Evolutionary conservation across 1,140 invertebrate genomes (phyloP), one percentile per base, ranked within the genome.

Genomic region (Lepidurus arcticus): DNA sequence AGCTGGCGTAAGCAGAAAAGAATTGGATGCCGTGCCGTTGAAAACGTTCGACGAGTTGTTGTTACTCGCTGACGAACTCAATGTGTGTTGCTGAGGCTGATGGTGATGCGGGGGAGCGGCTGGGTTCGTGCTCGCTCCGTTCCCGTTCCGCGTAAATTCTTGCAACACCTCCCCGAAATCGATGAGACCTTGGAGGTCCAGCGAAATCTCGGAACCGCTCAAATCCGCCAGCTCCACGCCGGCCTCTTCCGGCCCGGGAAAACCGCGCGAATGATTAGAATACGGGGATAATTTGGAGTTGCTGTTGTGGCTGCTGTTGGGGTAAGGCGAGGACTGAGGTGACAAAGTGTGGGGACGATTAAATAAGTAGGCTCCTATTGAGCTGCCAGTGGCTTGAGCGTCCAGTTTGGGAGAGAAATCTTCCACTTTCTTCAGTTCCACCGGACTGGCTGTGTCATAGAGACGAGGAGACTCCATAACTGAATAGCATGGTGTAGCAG

Each of bases 111-210:
- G 76, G 80, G 84, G 82, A 42, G 53, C 74, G 82, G 86, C 43
- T 88, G 82, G 78, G 13, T 34, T 73, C 87, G 88, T 53, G 85
- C 87, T 80, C 82, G 83, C 16, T 84, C 88, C 81, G 84, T 86
- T 80, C 85, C 87, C 73, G 84, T 87, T 77, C 87, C 84, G 83
- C 80, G 93, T 86, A 80, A 94, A 93, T 81, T 95, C 93, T 80
- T 91, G 89, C 82, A 93, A 92, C 11, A 94, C 86, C 8, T 92
- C 91, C 81, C 94, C 92, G 82, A 90, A 89, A 85, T 95, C 94
- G 82, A 95, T 95, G 81, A 96, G 87, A 83, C 93, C 91, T 42
- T 94, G 93, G 78, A 96, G 87, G 82, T 96, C 94, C 79, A 96
- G 85, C 44, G 92, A 93, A 82, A 96, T 95, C 85, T 96, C 94